Percentiles rank a stretch among this genome's conserved stretches.
These are phyloP conservation scores for Cyrtorhinus lividipennis DNA, from an alignment of 1,140 invertebrate genomes.

Conservation along the genomic window DNA sequence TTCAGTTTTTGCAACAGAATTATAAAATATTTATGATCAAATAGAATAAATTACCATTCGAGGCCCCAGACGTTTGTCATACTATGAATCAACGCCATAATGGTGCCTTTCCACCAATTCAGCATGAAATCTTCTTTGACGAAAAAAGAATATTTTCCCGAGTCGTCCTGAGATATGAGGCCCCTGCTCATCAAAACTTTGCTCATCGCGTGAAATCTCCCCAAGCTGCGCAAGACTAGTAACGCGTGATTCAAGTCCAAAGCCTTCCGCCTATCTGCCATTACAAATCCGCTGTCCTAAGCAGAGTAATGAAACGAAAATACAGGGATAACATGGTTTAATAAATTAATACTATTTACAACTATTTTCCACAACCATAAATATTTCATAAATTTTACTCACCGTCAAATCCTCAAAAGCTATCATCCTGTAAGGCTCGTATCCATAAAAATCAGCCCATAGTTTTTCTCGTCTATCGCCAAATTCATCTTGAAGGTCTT, in stretches of 20 bases:
- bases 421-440: background rate
- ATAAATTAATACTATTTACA: too few relatives aligned
- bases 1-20: too few relatives aligned
- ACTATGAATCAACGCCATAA: background rate
- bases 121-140: background rate
- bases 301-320: background rate
- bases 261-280: background rate
- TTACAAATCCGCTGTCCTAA: background rate
- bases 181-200: background rate
- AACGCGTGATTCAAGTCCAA: background rate
- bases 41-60: background rate
- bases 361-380: too few relatives aligned
- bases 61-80: background rate
- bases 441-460: background rate
- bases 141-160: background rate
- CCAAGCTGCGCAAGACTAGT: background rate
- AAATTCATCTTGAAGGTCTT: background rate
- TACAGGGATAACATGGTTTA: too few relatives aligned
- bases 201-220: background rate
- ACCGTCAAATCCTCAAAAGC: background rate
- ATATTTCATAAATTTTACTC: too few relatives aligned
- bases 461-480: background rate
- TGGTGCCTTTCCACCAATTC: background rate
- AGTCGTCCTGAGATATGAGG: background rate
- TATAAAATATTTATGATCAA: too few relatives aligned